Evolutionary conservation across 2,113 vertebrate species (phyloP).

Genomic region (Crypturellus undulatus): DNA sequence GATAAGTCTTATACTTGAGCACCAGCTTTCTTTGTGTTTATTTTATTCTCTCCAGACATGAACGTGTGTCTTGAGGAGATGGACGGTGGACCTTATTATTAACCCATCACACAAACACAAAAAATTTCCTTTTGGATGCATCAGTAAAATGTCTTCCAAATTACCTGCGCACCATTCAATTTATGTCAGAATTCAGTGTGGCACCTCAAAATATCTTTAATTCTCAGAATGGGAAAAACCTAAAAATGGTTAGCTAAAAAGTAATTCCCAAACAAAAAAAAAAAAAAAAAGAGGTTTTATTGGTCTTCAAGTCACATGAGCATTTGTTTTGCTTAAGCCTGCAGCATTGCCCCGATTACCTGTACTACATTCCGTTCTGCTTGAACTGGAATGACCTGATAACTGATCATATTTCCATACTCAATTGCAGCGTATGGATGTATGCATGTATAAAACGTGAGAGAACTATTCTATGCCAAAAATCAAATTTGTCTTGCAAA

Average conservation of each 20-base stretch:
- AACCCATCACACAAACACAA: too few relatives aligned
- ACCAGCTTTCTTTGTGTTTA: background rate
- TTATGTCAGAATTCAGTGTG: background rate
- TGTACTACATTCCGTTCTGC: background rate
- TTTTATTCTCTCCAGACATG: background rate
- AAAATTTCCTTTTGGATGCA: background rate
- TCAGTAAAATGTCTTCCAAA: background rate
- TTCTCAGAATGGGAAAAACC: background rate
- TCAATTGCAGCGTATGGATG: background rate
- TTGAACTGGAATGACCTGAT: background rate
- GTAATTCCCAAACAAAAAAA: background rate
- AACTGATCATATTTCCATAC: background rate
- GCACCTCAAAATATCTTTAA: background rate
- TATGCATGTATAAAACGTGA: background rate
- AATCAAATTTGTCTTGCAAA: background rate
- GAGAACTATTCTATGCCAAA: background rate
- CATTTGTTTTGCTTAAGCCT: background rate
- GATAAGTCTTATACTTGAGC: background rate
- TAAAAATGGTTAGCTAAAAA: background rate
- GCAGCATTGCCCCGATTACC: fast-evolving
- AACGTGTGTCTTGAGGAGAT: background rate
- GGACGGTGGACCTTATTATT: too few relatives aligned
- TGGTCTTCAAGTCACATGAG: background rate
- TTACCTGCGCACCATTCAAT: background rate
- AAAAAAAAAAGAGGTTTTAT: background rate